Evolutionary conservation across 2,797 vertebrate genomes (phyloP).

Genomic region (Syndactyla subalaris): DNA sequence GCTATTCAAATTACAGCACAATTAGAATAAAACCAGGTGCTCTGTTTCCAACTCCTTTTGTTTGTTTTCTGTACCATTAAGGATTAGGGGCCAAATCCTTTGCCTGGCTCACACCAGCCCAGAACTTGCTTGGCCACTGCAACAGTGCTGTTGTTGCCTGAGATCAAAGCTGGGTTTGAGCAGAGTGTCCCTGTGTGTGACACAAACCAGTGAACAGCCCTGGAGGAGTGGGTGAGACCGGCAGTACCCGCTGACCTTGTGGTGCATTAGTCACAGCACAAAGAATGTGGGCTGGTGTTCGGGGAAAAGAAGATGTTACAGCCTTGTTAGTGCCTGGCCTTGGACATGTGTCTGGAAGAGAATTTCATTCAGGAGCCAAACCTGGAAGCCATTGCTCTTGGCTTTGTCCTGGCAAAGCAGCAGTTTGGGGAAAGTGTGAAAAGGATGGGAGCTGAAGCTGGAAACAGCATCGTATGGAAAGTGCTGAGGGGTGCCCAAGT

Average conservation of each 20-base stretch:
- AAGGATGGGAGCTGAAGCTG: background rate
- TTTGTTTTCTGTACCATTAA: background rate
- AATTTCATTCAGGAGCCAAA: background rate
- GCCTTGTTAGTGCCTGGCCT: background rate
- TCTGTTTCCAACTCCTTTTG: background rate
- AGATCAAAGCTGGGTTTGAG: background rate
- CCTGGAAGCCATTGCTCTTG: background rate
- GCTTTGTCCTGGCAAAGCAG: background rate
- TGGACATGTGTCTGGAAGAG: accelerated
- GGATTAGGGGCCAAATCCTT: background rate
- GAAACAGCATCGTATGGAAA: background rate
- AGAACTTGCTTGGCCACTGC: background rate
- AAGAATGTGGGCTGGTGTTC: background rate
- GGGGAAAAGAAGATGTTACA: background rate
- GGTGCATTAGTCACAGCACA: background rate
- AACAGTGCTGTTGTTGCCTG: background rate
- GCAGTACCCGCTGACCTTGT: background rate
- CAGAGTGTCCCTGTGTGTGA: background rate
- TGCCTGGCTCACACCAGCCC: background rate
- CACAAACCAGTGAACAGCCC: background rate
- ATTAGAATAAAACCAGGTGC: background rate
- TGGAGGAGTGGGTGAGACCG: background rate
- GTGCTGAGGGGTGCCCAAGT: background rate
- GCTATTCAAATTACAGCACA: background rate
- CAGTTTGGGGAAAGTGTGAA: background rate